Evolutionary conservation across 1,140 invertebrate genomes (phyloP).

Genomic region (Solen grandis): DNA sequence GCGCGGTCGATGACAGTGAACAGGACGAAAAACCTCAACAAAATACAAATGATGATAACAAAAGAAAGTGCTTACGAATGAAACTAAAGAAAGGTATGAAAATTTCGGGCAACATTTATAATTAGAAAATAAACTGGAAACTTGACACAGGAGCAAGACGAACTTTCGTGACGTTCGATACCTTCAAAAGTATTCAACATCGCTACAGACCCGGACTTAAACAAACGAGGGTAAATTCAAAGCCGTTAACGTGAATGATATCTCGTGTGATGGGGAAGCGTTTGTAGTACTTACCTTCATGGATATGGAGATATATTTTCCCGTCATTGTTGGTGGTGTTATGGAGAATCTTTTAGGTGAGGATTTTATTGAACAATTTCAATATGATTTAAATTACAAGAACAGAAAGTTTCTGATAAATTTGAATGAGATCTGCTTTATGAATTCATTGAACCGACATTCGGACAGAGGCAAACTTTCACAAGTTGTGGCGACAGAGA

Average conservation of each 20-base stretch:
- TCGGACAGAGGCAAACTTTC: no score
- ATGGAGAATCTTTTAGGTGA: no score
- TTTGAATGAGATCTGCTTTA: no score
- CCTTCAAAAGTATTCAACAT: conserved; percentile 29
- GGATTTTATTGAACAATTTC: no score
- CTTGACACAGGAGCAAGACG: conserved; percentile 55
- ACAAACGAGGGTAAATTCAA: conserved; percentile 39
- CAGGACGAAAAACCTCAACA: neutral
- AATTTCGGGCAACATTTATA: conserved; percentile 40
- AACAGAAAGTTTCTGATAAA: no score
- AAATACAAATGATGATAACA: neutral
- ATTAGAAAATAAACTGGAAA: conserved; percentile 46
- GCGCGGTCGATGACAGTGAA: neutral
- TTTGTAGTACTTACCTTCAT: conserved; percentile 14
- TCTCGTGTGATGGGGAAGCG: conserved; percentile 15
- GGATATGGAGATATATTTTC: conserved; percentile 40
- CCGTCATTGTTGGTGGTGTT: conserved; percentile 54
- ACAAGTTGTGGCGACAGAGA: conserved; percentile 27
- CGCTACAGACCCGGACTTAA: no score
- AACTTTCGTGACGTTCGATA: conserved; percentile 49
- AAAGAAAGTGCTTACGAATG: no score
- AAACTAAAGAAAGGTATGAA: conserved; percentile 32
- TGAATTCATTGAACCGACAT: no score
- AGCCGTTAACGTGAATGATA: conserved; percentile 29
- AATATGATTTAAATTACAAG: no score